Evolutionary conservation across 2,113 vertebrate genomes (phyloP), one percentile per base, ranked within the genome.

Genomic region (Sisor rabdophorus): DNA sequence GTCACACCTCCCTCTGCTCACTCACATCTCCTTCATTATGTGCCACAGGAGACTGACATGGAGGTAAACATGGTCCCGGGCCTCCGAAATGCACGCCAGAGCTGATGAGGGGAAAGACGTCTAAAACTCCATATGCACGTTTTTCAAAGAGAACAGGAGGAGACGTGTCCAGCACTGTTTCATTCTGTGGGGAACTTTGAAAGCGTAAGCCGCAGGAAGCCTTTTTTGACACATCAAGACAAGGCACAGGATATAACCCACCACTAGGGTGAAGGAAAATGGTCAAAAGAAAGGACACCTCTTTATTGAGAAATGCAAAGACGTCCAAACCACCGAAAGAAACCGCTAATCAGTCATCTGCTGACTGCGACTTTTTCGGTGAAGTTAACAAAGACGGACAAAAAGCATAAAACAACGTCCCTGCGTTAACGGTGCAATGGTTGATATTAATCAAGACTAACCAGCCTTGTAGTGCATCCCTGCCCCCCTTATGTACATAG

Each of bases 21-120:
- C 83, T 85, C 76, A 84, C 52, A 77, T 79, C 67, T 75, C 73
- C 55, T 76, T 61, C 72, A 74, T 65, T 81, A 32, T 87, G 85
- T 89, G 88, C 91, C 88, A 87, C 89, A 73, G 88, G 88, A 83
- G 85, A 90, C 85, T 89, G 92, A 93, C 91, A 92, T 91, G 88
- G 89, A 87, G 91, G 92, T 93, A 93, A 90, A 89, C 88, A 87
- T 77, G 72, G 90, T 76, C 60, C 72, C 48, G 80, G 81, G 76
- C 73, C 47, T 58, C 77, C 30, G 61, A 26, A 64, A 58, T 75
- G 72, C 63, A 53, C 74, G 69, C 63, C 54, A 64, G 56, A 76
- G 60, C 76, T 80, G 75, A 75, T 47, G 71, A 77, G n/a, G 73
- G 47, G 82, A 68, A 65, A 30, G 65, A 15, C 61, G 63, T 77